Conservation (phyloP, 2,797 vertebrate species). For the Myotis pilosus region DNA sequence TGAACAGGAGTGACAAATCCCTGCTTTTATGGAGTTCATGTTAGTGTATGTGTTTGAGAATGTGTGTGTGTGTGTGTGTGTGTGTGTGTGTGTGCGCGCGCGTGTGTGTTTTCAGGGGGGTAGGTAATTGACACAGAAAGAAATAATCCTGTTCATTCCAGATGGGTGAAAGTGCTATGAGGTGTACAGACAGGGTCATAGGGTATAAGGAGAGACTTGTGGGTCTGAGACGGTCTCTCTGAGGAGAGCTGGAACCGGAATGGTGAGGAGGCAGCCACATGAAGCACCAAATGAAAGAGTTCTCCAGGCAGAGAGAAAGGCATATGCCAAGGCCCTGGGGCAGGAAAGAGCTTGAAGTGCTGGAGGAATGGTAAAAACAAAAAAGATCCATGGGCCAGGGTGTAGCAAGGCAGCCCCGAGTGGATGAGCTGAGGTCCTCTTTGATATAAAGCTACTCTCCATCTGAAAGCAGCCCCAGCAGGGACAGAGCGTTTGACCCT, state of each 20-base stretch:
- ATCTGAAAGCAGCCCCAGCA: background rate
- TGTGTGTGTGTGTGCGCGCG: too few species aligned
- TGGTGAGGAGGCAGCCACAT: background rate
- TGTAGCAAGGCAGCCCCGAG: too few species aligned
- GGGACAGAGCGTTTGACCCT: rapidly evolving
- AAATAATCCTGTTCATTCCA: background rate
- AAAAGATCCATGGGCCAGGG: background rate
- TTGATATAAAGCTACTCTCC: background rate
- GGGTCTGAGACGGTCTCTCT: background rate
- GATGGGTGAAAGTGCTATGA: background rate
- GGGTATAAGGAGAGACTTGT: background rate
- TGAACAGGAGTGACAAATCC: background rate
- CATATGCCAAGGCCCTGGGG: background rate
- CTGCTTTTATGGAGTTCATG: background rate
- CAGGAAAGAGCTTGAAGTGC: background rate
- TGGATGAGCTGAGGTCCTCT: background rate
- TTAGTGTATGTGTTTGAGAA: background rate
- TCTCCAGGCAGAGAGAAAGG: background rate
- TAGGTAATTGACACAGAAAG: background rate
- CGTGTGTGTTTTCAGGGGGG: background rate
- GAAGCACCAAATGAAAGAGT: background rate
- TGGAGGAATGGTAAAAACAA: background rate
- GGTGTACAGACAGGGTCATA: background rate
- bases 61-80: background rate
- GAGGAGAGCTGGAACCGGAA: background rate